Evolutionary conservation across 1,140 invertebrate species (phyloP).

Genomic region (Parasteatoda tepidariorum): DNA sequence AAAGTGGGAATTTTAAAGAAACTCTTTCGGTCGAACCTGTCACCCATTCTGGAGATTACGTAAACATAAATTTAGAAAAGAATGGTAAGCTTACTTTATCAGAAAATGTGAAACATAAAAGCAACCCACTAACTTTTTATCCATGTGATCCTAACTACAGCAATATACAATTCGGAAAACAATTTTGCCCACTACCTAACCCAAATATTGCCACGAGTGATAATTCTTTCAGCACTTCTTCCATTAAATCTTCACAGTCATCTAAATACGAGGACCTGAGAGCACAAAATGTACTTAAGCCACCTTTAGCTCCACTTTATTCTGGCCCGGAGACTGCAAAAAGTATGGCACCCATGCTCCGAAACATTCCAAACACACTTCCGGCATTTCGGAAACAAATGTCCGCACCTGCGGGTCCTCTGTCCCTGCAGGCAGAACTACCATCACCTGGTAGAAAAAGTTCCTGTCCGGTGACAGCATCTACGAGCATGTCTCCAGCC

Average conservation of each 20-base stretch:
- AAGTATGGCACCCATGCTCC: neutral
- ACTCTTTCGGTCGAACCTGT: neutral
- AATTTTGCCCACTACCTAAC: conserved; percentile 40
- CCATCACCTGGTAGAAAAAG: conserved; percentile 57
- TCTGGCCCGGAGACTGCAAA: neutral
- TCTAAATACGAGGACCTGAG: neutral
- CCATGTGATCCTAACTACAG: conserved; percentile 16
- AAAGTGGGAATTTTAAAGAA: neutral
- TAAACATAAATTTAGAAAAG: conserved; percentile 44
- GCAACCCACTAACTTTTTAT: neutral
- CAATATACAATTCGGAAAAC: conserved; percentile 51
- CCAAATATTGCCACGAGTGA: conserved; percentile 17
- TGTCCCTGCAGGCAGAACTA: conserved; percentile 36
- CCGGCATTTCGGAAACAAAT: conserved; percentile 54
- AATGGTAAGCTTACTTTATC: neutral
- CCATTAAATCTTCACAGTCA: neutral
- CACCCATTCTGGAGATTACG: conserved; percentile 34
- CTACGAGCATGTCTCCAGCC: conserved; percentile 14
- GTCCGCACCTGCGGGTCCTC: conserved; percentile 50
- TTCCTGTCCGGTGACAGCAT: conserved; percentile 51
- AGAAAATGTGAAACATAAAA: neutral
- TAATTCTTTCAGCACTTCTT: neutral
- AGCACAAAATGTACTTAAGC: neutral
- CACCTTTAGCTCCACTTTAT: neutral
- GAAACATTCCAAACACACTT: conserved; percentile 55